Percentiles rank a stretch among this genome's conserved stretches.
phyloP scores from a whole-genome alignment of 37 sponge, comb jelly and placozoan species.

The Halichondria panicea region DNA sequence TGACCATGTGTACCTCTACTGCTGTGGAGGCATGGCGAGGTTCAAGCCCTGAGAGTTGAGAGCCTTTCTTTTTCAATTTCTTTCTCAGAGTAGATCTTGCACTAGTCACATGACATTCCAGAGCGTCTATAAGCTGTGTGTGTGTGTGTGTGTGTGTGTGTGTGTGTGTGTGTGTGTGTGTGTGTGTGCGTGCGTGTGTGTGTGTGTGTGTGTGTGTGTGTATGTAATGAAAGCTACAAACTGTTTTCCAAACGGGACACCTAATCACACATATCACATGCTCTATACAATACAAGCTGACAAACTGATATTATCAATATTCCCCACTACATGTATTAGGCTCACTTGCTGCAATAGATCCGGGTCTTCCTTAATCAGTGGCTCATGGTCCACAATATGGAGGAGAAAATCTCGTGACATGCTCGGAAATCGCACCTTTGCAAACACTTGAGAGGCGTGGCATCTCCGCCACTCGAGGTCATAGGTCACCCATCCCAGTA shows the following conservation, averaged over 20 bases:
- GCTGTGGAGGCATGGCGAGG: conserved; percentile 63
- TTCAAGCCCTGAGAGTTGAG: not conserved
- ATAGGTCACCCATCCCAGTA: conserved; percentile 59
- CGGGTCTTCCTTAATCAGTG: conserved; percentile 46
- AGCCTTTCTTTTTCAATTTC: conserved; percentile 24
- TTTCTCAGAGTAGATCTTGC: conserved; percentile 32
- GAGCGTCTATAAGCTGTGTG: conserved; percentile 51
- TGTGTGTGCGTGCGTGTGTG: not conserved
- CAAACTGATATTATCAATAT: not conserved
- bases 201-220: too few relatives aligned
- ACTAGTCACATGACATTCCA: conserved; percentile 37
- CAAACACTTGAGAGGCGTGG: conserved; percentile 34
- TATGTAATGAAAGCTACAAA: not conserved
- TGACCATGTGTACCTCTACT: conserved; percentile 68
- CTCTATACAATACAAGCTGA: not conserved
- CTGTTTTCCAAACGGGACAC: too few relatives aligned
- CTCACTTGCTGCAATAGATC: conserved; percentile 12
- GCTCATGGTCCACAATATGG: conserved; percentile 57
- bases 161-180: not conserved
- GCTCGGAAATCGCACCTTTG: conserved; percentile 50
- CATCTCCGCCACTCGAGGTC: conserved; percentile 36
- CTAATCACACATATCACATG: not conserved
- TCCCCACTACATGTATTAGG: not conserved
- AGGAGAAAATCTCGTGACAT: conserved; percentile 68
- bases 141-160: not conserved